Percentiles rank a stretch among this genome's conserved stretches.
phyloP scores from a whole-genome alignment of 1,140 invertebrate genomes.

The Papilio polyxenes region DNA sequence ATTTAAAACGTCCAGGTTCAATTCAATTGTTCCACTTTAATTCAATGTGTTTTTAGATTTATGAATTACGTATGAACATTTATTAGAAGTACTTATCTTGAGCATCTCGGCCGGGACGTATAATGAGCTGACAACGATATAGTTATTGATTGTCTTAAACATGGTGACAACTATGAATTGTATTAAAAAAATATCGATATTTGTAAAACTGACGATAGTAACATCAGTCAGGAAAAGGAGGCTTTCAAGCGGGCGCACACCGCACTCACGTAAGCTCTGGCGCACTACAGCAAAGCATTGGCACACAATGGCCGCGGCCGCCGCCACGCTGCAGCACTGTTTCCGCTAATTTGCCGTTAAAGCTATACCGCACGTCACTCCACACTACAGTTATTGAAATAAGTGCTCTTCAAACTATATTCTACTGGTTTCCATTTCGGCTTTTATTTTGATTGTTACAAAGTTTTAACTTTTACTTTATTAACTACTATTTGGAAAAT shows the following conservation, averaged over 20 bases:
- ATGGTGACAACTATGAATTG: no score
- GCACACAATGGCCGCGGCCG: conserved; percentile 17
- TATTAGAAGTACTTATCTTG: no score
- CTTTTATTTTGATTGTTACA: conserved; percentile 6
- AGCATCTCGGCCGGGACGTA: no score
- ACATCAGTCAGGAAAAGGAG: background rate
- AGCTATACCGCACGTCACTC: conserved; percentile 29
- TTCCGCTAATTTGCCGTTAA: conserved; percentile 38
- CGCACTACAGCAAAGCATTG: background rate
- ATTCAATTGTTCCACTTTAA: no score
- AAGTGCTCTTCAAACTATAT: conserved; percentile 17
- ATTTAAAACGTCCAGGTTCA: no score
- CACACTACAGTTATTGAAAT: conserved; percentile 10
- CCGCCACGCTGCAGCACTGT: background rate
- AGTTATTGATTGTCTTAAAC: no score
- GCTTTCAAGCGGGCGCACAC: conserved; percentile 25
- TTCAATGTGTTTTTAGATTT: no score
- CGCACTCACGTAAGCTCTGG: conserved; percentile 1
- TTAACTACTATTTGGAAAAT: background rate
- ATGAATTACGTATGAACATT: no score
- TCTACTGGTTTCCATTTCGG: background rate
- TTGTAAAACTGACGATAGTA: background rate
- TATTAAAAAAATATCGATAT: background rate
- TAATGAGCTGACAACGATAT: no score
- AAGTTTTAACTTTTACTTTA: background rate